phyloP scores from a whole-genome alignment of 2,888 invertebrate genomes.

The Leptogaster cylindrica region DNA sequence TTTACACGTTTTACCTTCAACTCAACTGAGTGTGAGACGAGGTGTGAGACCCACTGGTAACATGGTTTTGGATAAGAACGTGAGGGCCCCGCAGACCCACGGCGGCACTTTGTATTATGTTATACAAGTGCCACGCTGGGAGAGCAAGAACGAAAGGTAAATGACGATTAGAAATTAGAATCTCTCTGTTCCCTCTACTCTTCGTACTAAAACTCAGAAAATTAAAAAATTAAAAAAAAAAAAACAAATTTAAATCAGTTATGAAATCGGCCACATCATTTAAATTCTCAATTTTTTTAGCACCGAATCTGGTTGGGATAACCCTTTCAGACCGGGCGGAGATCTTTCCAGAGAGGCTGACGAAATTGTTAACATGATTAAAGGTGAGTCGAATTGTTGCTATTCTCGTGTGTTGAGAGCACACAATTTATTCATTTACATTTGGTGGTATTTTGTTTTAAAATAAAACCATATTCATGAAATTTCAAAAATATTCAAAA shows the following conservation, averaged over 20 bases:
- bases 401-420: too few relatives aligned
- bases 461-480: too few relatives aligned
- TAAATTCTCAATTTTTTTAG: conserved; percentile 64
- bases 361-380: conserved; percentile 93
- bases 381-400: conserved; percentile 65
- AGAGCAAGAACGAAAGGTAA: conserved; percentile 45
- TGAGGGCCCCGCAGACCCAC: conserved; percentile 64
- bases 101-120: conserved; percentile 75
- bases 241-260: background rate
- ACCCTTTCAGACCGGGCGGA: conserved; percentile 96
- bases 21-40: too few relatives aligned
- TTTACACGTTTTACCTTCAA: too few relatives aligned
- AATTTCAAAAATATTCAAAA: too few relatives aligned
- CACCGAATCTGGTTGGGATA: conserved; percentile 96
- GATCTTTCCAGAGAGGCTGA: conserved; percentile 89
- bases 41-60: too few relatives aligned
- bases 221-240: background rate
- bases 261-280: background rate
- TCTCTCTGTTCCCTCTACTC: background rate
- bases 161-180: conserved; percentile 1
- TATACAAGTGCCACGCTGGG: conserved; percentile 66
- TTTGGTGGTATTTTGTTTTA: too few relatives aligned
- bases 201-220: too few relatives aligned
- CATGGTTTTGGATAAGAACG: background rate
- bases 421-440: too few relatives aligned